Base-by-base conservation (phyloP, 2,888 invertebrate genomes). In the Nomada fabriciana region DNA sequence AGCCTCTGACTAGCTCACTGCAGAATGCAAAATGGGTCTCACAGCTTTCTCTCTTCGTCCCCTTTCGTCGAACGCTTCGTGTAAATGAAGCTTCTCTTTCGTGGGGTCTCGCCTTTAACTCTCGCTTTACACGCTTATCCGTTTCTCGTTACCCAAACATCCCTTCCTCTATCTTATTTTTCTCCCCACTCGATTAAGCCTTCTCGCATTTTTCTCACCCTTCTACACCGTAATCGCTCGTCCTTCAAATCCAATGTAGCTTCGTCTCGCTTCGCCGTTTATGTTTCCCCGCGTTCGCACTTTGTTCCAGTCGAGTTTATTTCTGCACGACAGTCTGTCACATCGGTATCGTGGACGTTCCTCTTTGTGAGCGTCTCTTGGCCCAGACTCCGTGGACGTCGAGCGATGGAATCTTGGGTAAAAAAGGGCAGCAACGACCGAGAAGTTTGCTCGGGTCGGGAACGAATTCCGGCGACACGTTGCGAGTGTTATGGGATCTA, bases 1-100 rank as follows among this genome's bases (percentile, higher is more conserved):
- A 91, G 91, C 89, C 87, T 89, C 90, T 91, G 92, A 92, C 91
- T 92, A 89, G 90, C 89, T 83, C 89, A 72, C 88, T 84, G 88
- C 88, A 92, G 91, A 91, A 92, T 92, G 92, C 82, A 84, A 88
- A 88, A 87, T 80, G 73, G 80, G 80, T 83, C 73, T 73, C 73
- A 65, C 76, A 75, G 82, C 69, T 76, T 68, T 76, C 60, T 80
- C 67, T 70, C 61, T 65, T 52, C 3, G 1, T 20, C 20, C 10
- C 50, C 43, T 68, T 53, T 60, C 72, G 3, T n/a, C 64, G n/a
- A 59, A 57, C 47, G 25, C 55, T 68, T 70, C 67, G 23, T 4
- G 57, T 10, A 23, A 47, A 15, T 15, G 11, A 15, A 47, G 47
- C 13, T 10, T 15, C 13, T 0, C 11, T 47, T 47, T 47, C 47